Percentiles rank a stretch among this genome's conserved stretches.
These are phyloP conservation scores for Sus scrofa DNA, from an alignment of 2,113 vertebrate species.

Conservation along the genomic window DNA sequence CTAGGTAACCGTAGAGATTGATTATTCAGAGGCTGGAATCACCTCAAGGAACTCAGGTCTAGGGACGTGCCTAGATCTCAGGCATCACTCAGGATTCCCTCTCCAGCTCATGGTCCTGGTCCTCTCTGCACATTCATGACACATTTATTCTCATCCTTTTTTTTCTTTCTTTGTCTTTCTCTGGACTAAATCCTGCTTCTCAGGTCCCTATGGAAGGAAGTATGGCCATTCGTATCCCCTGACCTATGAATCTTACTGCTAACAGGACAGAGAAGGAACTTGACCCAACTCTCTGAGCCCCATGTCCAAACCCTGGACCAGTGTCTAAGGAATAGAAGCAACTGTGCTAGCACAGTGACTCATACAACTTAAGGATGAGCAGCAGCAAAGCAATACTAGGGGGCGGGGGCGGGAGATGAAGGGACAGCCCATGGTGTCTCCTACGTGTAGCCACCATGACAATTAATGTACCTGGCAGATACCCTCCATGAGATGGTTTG, in stretches of 20 bases:
- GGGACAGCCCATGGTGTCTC: background rate
- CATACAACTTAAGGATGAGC: background rate
- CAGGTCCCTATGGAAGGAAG: background rate
- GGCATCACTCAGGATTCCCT: background rate
- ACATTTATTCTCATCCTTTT: background rate
- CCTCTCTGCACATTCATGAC: background rate
- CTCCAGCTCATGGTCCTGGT: too few species aligned
- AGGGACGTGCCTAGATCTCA: background rate
- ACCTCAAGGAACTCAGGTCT: background rate
- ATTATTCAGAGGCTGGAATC: background rate
- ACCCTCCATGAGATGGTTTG: background rate
- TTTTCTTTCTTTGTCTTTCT: background rate
- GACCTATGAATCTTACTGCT: background rate
- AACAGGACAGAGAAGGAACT: background rate
- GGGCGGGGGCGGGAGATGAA: background rate
- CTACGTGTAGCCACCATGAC: background rate
- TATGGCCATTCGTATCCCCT: background rate
- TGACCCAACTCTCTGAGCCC: background rate
- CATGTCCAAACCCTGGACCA: background rate
- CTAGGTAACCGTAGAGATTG: background rate
- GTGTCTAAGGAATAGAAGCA: background rate
- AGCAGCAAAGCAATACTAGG: background rate
- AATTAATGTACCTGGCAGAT: background rate
- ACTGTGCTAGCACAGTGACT: background rate
- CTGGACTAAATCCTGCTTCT: background rate